phyloP scores from a whole-genome alignment of 2,888 invertebrate genomes.

The Caenorhabditis plicata region DNA sequence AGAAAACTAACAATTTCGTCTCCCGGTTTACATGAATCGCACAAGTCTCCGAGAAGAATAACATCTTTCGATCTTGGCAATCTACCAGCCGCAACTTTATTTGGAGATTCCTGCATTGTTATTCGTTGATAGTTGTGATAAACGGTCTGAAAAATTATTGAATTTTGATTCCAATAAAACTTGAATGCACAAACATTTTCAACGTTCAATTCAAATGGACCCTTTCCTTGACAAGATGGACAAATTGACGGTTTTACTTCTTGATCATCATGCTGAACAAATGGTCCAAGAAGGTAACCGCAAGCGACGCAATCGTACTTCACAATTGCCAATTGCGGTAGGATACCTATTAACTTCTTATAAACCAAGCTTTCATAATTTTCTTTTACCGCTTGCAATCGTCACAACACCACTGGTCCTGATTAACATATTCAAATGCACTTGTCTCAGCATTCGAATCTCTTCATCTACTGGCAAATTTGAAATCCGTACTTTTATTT shows the following conservation, averaged over 20 bases:
- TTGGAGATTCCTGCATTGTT: slow-evolving; percentile 95
- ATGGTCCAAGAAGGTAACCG: slow-evolving; percentile 90
- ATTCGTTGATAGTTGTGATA: slow-evolving; percentile 98
- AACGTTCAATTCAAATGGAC: slow-evolving; percentile 97
- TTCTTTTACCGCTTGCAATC: slow-evolving; percentile 86
- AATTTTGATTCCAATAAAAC: background rate
- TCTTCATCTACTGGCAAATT: slow-evolving; percentile 95
- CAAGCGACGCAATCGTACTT: slow-evolving; percentile 97
- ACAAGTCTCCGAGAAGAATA: slow-evolving; percentile 87
- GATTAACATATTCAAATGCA: slow-evolving; percentile 86
- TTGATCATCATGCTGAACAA: slow-evolving; percentile 77
- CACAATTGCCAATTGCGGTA: slow-evolving; percentile 91
- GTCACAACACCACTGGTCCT: slow-evolving; percentile 92
- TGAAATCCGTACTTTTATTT: slow-evolving; percentile 80
- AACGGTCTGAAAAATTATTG: slow-evolving; percentile 76
- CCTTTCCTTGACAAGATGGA: slow-evolving; percentile 93
- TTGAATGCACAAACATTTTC: slow-evolving; percentile 71
- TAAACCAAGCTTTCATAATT: too few relatives aligned
- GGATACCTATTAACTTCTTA: too few relatives aligned
- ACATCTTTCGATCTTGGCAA: slow-evolving; percentile 96
- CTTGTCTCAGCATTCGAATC: slow-evolving; percentile 80
- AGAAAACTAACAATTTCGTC: slow-evolving; percentile 80
- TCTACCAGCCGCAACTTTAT: slow-evolving; percentile 92
- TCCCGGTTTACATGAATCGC: slow-evolving; percentile 95
- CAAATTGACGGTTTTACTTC: slow-evolving; percentile 95